Conservation (phyloP, 2,113 vertebrate genomes). For the Athene cunicularia region DNA sequence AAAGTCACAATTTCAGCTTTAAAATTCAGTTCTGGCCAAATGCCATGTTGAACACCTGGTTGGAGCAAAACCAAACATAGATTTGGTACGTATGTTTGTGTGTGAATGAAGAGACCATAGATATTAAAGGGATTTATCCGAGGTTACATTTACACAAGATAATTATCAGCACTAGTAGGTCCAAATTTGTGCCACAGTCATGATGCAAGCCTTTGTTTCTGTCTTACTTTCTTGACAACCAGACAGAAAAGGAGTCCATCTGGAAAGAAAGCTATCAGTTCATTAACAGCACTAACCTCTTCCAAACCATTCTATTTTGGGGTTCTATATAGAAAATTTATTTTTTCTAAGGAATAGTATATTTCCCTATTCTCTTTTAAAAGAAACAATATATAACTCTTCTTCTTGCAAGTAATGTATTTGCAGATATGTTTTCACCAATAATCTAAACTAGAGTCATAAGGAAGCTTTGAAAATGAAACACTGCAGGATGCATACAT, state of each 20-base stretch:
- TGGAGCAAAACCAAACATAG: not conserved
- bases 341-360: not conserved
- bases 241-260: not conserved
- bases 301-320: not conserved
- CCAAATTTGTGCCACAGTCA: not conserved
- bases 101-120: not conserved
- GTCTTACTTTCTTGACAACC: not conserved
- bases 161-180: not conserved
- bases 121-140: not conserved
- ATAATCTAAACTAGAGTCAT: not conserved
- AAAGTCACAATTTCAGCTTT: not conserved
- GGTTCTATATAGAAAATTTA: not conserved
- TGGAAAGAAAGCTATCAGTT: not conserved
- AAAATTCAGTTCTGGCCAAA: not conserved
- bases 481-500: accelerated
- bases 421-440: not conserved
- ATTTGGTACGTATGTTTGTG: not conserved
- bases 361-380: not conserved
- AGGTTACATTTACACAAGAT: not conserved
- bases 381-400: not conserved
- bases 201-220: not conserved
- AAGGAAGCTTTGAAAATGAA: not conserved
- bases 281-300: not conserved
- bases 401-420: not conserved
- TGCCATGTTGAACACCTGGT: not conserved